Evolutionary conservation across 2,888 invertebrate species (phyloP), one percentile per base, ranked within the genome.

Genomic region (Cancer borealis): DNA sequence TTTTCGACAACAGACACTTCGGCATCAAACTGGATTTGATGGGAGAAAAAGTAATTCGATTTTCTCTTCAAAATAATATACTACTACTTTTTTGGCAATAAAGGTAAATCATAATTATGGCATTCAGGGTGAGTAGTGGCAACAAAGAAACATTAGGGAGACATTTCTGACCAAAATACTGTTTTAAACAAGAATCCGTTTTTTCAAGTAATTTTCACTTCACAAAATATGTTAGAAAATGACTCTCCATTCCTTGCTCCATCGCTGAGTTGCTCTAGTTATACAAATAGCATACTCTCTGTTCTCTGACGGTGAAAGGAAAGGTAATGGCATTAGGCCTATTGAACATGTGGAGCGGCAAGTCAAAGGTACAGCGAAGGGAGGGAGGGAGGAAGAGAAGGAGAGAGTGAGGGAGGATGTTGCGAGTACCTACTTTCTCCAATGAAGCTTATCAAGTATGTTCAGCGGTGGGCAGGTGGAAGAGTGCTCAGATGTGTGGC

Each of bases 391-490:
- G 26, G 73, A 26, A 26, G 26, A 39, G 84, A 39, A 8, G 39
- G 39, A 39, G 39, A 39, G 39, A 39, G 39, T 39, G 39, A 39
- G 39, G 21, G 66, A 21, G 66, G 66, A 12, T 66, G 66, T 5
- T 30, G 84, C 39, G 12, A 39, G 84, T 84, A 84, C 84, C 84
- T 84, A 39, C 84, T 84, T 84, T 84, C 84, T 84, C 84, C 84
- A 39, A 39, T 84, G 84, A 84, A 84, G 73, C 84, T 84, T 84
- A 84, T 84, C 84, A 84, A 39, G 84, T 84, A 84, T 84, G 84
- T 84, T 84, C 84, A 84, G 84, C 84, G 84, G 39, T n/a, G 84
- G 84, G 3, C 84, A 14, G 84, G 30, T 84, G 84, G 84, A 84
- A 84, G 2, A 39, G 84, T 84, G 84, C 39, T 39, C 39, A 39